Percentiles rank a stretch among this genome's conserved stretches.
Conservation (phyloP, 1,140 invertebrate genomes). For the Zeugodacus cucurbitae region DNA sequence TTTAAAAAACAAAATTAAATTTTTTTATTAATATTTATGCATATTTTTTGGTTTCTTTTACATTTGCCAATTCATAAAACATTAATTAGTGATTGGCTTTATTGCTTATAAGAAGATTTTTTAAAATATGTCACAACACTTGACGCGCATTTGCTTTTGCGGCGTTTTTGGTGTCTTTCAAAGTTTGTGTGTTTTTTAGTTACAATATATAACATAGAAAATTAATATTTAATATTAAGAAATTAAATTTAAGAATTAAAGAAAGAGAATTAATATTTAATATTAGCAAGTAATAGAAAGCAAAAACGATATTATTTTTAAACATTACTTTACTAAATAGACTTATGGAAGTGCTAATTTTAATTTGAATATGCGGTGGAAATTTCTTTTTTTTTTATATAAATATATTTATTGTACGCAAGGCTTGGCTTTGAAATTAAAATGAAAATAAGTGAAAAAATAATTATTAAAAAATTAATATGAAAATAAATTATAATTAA, state of each 20-base stretch:
- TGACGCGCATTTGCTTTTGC: background rate
- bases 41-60: slow-evolving; percentile 8
- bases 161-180: background rate
- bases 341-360: no score
- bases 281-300: background rate
- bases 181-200: background rate
- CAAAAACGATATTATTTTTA: background rate
- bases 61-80: background rate
- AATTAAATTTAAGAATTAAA: background rate
- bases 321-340: no score
- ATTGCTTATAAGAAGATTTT: background rate
- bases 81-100: background rate
- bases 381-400: no score
- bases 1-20: background rate
- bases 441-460: no score
- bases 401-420: no score
- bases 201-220: background rate
- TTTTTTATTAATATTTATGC: background rate
- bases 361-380: no score
- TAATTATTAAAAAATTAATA: no score
- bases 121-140: background rate
- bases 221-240: background rate
- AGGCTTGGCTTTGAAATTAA: no score
- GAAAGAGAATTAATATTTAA: background rate
- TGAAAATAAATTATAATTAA: no score